Base-by-base conservation (phyloP, 1,140 invertebrate genomes). In the Drepana arcuata region DNA sequence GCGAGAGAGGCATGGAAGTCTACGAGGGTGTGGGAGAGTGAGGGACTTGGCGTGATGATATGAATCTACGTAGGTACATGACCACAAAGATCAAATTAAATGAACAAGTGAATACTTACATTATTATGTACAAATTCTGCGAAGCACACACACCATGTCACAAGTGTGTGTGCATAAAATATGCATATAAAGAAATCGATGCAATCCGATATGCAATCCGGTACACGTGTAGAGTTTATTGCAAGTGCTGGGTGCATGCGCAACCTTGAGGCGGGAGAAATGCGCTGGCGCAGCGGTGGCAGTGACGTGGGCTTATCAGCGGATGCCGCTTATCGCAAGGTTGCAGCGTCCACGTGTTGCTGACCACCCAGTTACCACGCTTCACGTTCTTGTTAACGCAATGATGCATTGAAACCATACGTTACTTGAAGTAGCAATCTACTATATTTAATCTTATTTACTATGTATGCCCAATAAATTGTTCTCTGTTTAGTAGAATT, bases 241-340 rank as follows among this genome's bases (percentile, higher is more conserved):
- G 9, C 9, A 5, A 21, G 4, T 21, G 18, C 18, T 5, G 18
- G 18, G 18, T 21, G 18, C 9, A 21, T 9, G 18, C 18, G 18
- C 18, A 9, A 21, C 18, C 18, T 21, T 21, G 18, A 5, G 4
- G 9, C 9, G 33, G 16, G 36, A 59, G 50, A 57, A 63, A 58
- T 58, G 56, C 48, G 48, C 60, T 30, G 16, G 41, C 39, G 49
- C 57, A 50, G 40, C 48, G 55, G 58, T n/a, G n/a, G 49, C 57
- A 21, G 18, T 54, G 55, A 47, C 37, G 51, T 52, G 43, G 44
- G 46, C 41, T 51, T 70, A 68, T 72, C 66, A 64, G 43, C 59
- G 61, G 51, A 65, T 61, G 59, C 46, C 34, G 42, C 55, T 73
- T 77, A 77, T 73, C 72, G 50, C 61, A 70, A 67, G 59, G 64